These are phyloP conservation scores for Pinctada fucata DNA, from an alignment of 2,888 invertebrate species.

Conservation along the genomic window DNA sequence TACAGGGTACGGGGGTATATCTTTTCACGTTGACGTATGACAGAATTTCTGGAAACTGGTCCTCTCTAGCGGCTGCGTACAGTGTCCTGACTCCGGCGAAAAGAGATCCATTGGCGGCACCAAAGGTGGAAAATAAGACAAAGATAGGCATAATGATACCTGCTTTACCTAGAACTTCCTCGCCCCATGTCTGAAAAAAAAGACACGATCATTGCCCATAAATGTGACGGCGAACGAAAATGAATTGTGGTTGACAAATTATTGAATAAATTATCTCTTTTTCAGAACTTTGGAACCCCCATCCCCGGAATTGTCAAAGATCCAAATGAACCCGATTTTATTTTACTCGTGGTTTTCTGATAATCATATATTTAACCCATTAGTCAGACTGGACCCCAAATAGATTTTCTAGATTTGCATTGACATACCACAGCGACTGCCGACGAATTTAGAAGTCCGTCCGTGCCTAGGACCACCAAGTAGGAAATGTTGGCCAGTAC, in stretches of 20 bases:
- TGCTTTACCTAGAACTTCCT: slow-evolving; percentile 53
- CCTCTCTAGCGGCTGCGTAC: slow-evolving; percentile 66
- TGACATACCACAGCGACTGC: slow-evolving; percentile 89
- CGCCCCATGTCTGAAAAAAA: slow-evolving; percentile 58
- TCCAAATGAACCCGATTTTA: too few species aligned
- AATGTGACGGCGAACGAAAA: neutral
- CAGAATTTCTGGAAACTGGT: slow-evolving; percentile 59
- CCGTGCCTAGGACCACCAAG: slow-evolving; percentile 85
- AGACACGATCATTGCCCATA: neutral
- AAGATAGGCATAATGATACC: slow-evolving; percentile 61
- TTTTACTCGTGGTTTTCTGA: too few species aligned
- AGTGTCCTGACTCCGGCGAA: slow-evolving; percentile 77
- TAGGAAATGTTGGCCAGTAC: slow-evolving; percentile 91
- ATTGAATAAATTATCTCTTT: too few species aligned
- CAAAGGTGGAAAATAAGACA: slow-evolving; percentile 62
- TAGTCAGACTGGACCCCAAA: too few species aligned
- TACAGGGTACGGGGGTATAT: slow-evolving; percentile 53
- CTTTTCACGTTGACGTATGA: slow-evolving; percentile 58
- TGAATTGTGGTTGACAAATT: too few species aligned
- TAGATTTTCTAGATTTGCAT: too few species aligned
- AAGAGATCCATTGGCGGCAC: slow-evolving; percentile 57
- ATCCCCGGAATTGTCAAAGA: too few species aligned
- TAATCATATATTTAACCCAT: too few species aligned
- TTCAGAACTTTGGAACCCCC: too few species aligned
- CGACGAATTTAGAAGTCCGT: slow-evolving; percentile 85